Evolutionary conservation across 2,797 vertebrate species (phyloP), one percentile per base, ranked within the genome.

Genomic region (Gastrophryne carolinensis): DNA sequence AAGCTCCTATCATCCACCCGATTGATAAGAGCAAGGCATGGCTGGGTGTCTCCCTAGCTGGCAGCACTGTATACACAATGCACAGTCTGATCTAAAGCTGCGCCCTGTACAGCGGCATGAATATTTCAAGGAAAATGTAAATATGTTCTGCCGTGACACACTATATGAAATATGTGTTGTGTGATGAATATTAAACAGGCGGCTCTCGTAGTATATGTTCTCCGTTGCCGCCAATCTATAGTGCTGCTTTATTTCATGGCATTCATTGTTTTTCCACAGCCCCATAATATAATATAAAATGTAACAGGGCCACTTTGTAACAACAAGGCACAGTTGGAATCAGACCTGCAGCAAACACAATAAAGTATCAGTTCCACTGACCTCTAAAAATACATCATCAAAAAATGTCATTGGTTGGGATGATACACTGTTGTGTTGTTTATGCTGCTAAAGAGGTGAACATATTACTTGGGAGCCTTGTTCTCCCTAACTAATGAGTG

Each of bases 71-170:
- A 29, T 29, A 41, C 66, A 57, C 34, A 41, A 26, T 19, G 37
- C 2, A 21, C 15, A 69, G 44, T 53, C 52, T 44, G 71, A 65
- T 65, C 32, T 65, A 56, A 65, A 54, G 52, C 35, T 27, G 29
- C 27, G 21, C 12, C 19, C 35, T 47, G 49, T 56, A 56, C 49
- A 44, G 39, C 49, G 44, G 27, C 56, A 74, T 74, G 62, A 74
- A 74, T 74, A 58, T 66, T 74, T 74, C 62, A 74, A 19, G 52
- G 26, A 65, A 66, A 74, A 74, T 74, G 72, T 74, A 74, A 74
- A 74, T 74, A 74, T 65, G 52, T 56, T 65, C 21, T 29, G 29
- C 29, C 63, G 8, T 73, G 61, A 56, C 50, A 47, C 37, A 53
- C 32, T 37, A 54, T 17, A 62, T 63, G 58, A 72, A 74, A 74